phyloP scores from a whole-genome alignment of 2,113 vertebrate species.

The Fregata magnificens region DNA sequence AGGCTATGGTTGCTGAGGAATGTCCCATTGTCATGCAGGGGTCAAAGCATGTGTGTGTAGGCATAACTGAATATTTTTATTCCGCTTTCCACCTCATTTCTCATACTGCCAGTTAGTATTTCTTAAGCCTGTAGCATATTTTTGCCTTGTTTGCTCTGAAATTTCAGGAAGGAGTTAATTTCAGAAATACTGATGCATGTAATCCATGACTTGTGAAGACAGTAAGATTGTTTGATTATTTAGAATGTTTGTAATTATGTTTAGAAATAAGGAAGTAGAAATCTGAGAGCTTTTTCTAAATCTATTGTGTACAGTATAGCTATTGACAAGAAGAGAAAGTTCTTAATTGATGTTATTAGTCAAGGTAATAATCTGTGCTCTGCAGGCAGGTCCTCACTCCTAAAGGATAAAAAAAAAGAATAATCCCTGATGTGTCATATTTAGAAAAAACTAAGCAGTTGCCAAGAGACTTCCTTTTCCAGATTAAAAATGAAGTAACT shows the following conservation, averaged over 20 bases:
- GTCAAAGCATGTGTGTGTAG: not conserved
- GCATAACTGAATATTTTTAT: not conserved
- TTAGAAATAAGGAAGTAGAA: not conserved
- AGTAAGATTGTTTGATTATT: not conserved
- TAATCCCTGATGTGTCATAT: not conserved
- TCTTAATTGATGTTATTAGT: constrained; percentile 54
- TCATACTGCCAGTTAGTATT: not conserved
- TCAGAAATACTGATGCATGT: not conserved
- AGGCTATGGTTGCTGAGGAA: too few relatives aligned
- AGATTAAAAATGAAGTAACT: constrained; percentile 5
- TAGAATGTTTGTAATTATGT: not conserved
- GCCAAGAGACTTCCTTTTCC: not conserved
- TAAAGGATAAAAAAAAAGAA: not conserved
- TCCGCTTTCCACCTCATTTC: not conserved
- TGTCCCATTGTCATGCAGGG: too few relatives aligned
- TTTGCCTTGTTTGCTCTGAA: not conserved
- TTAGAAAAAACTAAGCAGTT: not conserved
- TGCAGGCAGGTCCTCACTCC: not conserved
- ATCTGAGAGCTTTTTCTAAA: not conserved
- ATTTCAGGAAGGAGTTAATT: not conserved
- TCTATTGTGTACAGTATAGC: not conserved
- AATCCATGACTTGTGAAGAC: not conserved
- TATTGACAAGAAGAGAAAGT: constrained; percentile 22
- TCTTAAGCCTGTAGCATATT: not conserved
- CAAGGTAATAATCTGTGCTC: constrained; percentile 19